Evolutionary conservation across 1,140 invertebrate species (phyloP).

Genomic region (Atta cephalotes): DNA sequence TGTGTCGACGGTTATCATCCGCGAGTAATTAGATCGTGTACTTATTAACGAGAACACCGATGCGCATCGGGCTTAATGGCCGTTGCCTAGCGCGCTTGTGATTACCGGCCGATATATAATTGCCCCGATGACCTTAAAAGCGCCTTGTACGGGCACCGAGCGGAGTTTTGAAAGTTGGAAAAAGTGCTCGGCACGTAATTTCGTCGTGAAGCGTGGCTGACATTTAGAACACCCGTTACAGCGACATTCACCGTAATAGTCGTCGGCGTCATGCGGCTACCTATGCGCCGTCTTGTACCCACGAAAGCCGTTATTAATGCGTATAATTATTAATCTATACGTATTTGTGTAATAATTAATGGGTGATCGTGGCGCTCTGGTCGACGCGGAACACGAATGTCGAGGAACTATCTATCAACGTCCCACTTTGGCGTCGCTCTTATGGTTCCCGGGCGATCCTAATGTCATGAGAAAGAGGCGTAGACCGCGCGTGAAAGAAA

Average conservation of each 20-base stretch:
- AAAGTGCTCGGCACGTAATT: slow-evolving; percentile 71
- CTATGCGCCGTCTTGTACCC: slow-evolving; percentile 21
- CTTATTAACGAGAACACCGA: slow-evolving; percentile 63
- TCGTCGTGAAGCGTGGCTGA: slow-evolving; percentile 77
- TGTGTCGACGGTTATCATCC: slow-evolving; percentile 45
- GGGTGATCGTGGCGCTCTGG: slow-evolving; percentile 53
- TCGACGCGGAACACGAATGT: slow-evolving; percentile 62
- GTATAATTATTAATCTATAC: slow-evolving; percentile 75
- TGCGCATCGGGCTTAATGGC: slow-evolving; percentile 56
- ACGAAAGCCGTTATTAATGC: slow-evolving; percentile 73
- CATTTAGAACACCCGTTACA: slow-evolving; percentile 80
- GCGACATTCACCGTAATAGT: slow-evolving; percentile 75
- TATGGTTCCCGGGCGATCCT: slow-evolving; percentile 59
- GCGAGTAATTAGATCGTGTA: slow-evolving; percentile 57
- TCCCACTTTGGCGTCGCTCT: slow-evolving; percentile 61
- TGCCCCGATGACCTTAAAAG: slow-evolving; percentile 71
- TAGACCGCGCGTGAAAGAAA: slow-evolving; percentile 63
- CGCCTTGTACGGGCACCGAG: slow-evolving; percentile 50
- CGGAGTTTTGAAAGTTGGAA: slow-evolving; percentile 70
- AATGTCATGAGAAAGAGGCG: slow-evolving; percentile 75
- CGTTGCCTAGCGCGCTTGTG: slow-evolving; percentile 54
- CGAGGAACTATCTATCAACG: slow-evolving; percentile 72
- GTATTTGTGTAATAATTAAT: slow-evolving; percentile 75
- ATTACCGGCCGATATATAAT: slow-evolving; percentile 64
- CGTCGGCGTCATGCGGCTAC: slow-evolving; percentile 45